Percentiles rank a stretch among this genome's conserved stretches.
Conservation (phyloP, 2,113 vertebrate genomes). For the Artemisiospiza belli region DNA sequence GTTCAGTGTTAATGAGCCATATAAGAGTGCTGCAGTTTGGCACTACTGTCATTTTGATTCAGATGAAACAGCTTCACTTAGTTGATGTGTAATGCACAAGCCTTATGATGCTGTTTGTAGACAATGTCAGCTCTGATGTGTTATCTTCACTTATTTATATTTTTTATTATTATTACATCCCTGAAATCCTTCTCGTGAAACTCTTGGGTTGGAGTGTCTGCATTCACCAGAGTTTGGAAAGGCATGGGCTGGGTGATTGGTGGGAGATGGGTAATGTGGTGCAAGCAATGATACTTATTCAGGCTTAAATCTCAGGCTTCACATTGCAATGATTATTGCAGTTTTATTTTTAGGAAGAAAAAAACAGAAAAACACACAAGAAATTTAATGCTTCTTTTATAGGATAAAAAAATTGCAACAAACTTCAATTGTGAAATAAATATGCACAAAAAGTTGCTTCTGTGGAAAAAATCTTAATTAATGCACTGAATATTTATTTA, state of each 20-base stretch:
- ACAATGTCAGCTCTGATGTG: not conserved
- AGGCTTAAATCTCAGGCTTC: conserved; percentile 91
- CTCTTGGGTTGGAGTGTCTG: not conserved
- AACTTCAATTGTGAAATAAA: conserved; percentile 68
- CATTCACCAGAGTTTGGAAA: conserved; percentile 23
- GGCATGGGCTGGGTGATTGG: not conserved
- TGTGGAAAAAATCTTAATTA: conserved; percentile 78
- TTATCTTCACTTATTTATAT: conserved; percentile 25
- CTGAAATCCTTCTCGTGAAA: not conserved
- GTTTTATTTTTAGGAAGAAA: conserved; percentile 78
- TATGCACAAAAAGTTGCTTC: conserved; percentile 77
- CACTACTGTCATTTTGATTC: not conserved
- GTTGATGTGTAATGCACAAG: conserved; percentile 45
- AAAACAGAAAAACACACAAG: conserved; percentile 4
- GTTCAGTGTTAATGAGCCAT: conserved; percentile 40
- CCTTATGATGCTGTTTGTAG: conserved; percentile 46
- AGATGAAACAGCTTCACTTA: conserved; percentile 38
- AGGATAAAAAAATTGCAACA: conserved; percentile 67
- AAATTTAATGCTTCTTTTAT: conserved; percentile 83
- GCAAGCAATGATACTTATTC: conserved; percentile 70
- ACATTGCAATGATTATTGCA: conserved; percentile 78
- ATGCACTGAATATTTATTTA: conserved; percentile 84
- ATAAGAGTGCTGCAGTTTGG: not conserved
- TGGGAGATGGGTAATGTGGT: conserved; percentile 23
- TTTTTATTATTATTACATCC: not conserved